phyloP scores from a whole-genome alignment of 53 echinoderm and acorn worm genomes.

The Glandiceps talaboti region DNA sequence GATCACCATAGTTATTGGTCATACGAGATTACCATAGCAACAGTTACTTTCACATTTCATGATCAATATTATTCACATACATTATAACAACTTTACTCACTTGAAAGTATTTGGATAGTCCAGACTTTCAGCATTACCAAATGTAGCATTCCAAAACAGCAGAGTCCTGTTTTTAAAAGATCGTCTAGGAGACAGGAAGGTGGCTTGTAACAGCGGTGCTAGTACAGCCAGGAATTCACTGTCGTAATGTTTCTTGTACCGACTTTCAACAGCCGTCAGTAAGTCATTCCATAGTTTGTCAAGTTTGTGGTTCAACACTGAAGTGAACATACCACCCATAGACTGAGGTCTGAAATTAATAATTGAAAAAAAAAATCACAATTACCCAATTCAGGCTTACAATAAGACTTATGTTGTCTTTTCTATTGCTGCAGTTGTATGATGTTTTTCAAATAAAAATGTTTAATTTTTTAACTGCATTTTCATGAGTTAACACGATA shows the following conservation, averaged over 20 bases:
- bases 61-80: too few species aligned
- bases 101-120: constrained; percentile 59
- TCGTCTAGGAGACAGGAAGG: constrained; percentile 45
- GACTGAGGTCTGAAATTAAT: constrained; percentile 25
- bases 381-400: too few species aligned
- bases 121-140: constrained; percentile 42
- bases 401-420: too few species aligned
- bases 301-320: constrained; percentile 44
- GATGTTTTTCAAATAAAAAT: too few species aligned
- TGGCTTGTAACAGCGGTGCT: constrained; percentile 53
- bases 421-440: too few species aligned
- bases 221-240: constrained; percentile 33
- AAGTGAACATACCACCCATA: constrained; percentile 14
- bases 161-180: constrained; percentile 52
- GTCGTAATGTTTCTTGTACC: constrained; percentile 56
- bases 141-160: constrained; percentile 85
- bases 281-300: constrained; percentile 81
- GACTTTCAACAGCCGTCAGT: constrained; percentile 59
- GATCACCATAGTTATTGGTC: too few species aligned
- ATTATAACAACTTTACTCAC: too few species aligned
- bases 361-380: constrained; percentile 5
- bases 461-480: too few species aligned
- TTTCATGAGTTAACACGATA: too few species aligned
- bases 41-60: too few species aligned
- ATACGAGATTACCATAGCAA: too few species aligned